Conservation (phyloP, 1,140 invertebrate species). For the Pogonomyrmex californicus region DNA sequence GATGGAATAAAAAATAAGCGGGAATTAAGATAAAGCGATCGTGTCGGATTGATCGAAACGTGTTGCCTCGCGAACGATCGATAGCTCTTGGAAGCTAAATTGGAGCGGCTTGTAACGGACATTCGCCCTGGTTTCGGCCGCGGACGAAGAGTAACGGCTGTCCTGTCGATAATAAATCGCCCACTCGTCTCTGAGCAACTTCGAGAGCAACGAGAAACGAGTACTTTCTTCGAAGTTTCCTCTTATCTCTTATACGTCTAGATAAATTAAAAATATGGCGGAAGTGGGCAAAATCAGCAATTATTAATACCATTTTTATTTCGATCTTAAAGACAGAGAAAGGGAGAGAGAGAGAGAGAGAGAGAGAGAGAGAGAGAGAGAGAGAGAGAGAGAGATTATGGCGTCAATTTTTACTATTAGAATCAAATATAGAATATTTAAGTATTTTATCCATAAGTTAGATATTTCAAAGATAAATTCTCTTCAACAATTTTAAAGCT, state of each 20-base stretch:
- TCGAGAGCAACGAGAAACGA: not conserved
- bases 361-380: too few relatives aligned
- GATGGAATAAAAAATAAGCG: conserved; percentile 55
- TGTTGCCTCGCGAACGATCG: conserved; percentile 57
- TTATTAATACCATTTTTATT: too few relatives aligned
- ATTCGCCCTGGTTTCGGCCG: conserved; percentile 63
- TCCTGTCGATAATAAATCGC: conserved; percentile 69
- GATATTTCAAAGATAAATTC: not conserved
- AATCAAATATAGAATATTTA: not conserved
- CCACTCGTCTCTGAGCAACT: conserved; percentile 40
- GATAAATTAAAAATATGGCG: conserved; percentile 25
- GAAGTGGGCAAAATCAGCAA: not conserved
- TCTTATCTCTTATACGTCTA: conserved; percentile 17
- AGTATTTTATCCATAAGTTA: not conserved
- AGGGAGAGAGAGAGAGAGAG: too few relatives aligned
- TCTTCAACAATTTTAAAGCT: conserved; percentile 8
- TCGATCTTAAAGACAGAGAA: too few relatives aligned
- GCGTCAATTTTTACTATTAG: not conserved
- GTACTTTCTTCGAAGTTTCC: not conserved
- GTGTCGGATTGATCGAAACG: conserved; percentile 60
- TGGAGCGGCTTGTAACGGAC: conserved; percentile 69
- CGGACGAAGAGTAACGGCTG: conserved; percentile 65
- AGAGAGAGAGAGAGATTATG: not conserved
- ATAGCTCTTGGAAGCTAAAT: conserved; percentile 60
- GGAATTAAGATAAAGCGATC: conserved; percentile 68